phyloP scores from a whole-genome alignment of 2,888 invertebrate genomes.

The Macaria notata region DNA sequence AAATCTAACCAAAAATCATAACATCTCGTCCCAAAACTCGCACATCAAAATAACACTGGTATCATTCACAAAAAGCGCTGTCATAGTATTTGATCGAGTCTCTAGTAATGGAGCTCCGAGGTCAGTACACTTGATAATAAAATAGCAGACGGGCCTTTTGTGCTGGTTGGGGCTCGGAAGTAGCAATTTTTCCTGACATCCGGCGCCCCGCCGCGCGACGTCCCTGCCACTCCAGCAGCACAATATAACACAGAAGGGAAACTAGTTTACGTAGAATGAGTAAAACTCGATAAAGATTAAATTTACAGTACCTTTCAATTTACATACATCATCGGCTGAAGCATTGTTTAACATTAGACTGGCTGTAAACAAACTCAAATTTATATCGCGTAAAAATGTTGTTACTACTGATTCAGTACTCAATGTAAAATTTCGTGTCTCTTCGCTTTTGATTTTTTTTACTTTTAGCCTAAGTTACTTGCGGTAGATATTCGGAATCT shows the following conservation, averaged over 20 bases:
- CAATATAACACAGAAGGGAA: constrained; percentile 21
- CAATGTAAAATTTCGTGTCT: too few species aligned
- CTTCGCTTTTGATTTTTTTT: too few species aligned
- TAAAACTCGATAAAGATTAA: neutral
- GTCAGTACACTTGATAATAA: constrained; percentile 69
- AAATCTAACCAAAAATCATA: too few species aligned
- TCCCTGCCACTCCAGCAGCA: constrained; percentile 49
- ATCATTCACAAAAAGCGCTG: constrained; percentile 43
- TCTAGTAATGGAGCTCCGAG: constrained; percentile 37
- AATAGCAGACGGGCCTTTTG: constrained; percentile 65
- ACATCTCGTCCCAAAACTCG: too few species aligned
- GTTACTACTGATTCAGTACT: too few species aligned
- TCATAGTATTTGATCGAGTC: constrained; percentile 44
- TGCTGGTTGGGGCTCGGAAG: constrained; percentile 64
- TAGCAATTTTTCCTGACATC: constrained; percentile 77
- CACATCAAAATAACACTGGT: constrained; percentile 30
- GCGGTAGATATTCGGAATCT: too few species aligned
- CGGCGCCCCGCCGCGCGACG: constrained; percentile 61
- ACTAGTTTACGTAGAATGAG: constrained; percentile 7
- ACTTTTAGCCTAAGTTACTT: too few species aligned
- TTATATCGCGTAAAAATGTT: too few species aligned
- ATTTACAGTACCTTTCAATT: too few species aligned
- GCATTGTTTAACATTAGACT: too few species aligned
- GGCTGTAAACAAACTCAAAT: too few species aligned
- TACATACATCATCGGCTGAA: too few species aligned